These are phyloP conservation scores for Gryllus bimaculatus DNA, from an alignment of 1,140 invertebrate genomes.

Conservation along the genomic window DNA sequence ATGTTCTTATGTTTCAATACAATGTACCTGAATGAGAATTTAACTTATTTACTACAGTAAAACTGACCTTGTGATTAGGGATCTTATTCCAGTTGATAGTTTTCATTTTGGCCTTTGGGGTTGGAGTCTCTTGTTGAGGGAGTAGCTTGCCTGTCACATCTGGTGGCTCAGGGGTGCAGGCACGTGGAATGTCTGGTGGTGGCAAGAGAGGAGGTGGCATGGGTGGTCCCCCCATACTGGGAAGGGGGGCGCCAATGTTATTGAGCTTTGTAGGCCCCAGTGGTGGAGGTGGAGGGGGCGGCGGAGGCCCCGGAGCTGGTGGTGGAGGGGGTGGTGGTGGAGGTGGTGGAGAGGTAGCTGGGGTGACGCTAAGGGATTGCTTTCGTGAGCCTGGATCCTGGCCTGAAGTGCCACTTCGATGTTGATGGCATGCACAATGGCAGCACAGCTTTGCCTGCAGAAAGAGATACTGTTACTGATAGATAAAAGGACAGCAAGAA, in stretches of 20 bases:
- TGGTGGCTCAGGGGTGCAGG: conserved; percentile 29
- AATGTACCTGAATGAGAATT: too few species aligned
- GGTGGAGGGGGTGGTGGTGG: conserved; percentile 38
- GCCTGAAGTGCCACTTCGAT: neutral
- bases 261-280: conserved; percentile 30
- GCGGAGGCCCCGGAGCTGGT: conserved; percentile 27
- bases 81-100: conserved; percentile 93
- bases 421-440: conserved; percentile 33
- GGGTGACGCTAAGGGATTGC: conserved; percentile 36
- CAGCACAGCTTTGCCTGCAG: conserved; percentile 39
- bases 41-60: neutral
- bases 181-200: conserved; percentile 19
- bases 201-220: conserved; percentile 30
- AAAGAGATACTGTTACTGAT: neutral
- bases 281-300: conserved; percentile 39
- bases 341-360: conserved; percentile 34
- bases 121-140: conserved; percentile 78
- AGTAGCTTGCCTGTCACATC: conserved; percentile 38
- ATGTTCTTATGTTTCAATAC: too few species aligned
- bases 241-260: conserved; percentile 33
- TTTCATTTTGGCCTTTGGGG: conserved; percentile 88
- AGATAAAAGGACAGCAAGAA: too few species aligned
- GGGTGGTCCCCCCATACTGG: conserved; percentile 28
- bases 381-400: conserved; percentile 23
- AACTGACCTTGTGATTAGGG: conserved; percentile 65